Evolutionary conservation across 2,797 vertebrate species (phyloP).

Genomic region (Sciurus carolinensis): DNA sequence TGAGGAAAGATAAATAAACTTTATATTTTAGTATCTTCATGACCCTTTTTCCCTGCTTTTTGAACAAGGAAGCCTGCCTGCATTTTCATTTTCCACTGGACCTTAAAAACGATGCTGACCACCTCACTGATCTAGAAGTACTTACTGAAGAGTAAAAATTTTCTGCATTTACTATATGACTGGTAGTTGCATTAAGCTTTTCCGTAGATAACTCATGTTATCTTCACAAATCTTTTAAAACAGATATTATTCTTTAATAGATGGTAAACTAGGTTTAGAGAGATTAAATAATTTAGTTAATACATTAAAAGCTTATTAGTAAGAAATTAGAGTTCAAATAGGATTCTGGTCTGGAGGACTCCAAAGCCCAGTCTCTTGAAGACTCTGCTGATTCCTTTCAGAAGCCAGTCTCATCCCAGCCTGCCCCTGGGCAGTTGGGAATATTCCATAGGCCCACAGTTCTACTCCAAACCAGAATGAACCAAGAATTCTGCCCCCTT

Average conservation of each 20-base stretch:
- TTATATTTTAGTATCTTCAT: background rate
- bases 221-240: constrained; percentile 9
- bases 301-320: background rate
- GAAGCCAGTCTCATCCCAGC: background rate
- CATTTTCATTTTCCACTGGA: background rate
- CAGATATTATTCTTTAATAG: background rate
- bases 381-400: background rate
- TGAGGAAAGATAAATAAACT: background rate
- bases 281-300: background rate
- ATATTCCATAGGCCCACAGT: background rate
- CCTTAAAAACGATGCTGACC: background rate
- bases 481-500: background rate
- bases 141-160: background rate
- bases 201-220: background rate
- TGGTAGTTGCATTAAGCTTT: background rate
- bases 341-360: background rate
- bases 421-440: background rate
- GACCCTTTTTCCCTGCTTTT: background rate
- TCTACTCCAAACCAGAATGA: background rate
- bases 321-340: background rate
- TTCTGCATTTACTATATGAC: background rate
- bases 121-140: background rate
- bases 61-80: background rate
- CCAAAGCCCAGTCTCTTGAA: background rate
- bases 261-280: background rate